Conservation (phyloP, 1,140 invertebrate genomes). For the Bombus affinis region DNA sequence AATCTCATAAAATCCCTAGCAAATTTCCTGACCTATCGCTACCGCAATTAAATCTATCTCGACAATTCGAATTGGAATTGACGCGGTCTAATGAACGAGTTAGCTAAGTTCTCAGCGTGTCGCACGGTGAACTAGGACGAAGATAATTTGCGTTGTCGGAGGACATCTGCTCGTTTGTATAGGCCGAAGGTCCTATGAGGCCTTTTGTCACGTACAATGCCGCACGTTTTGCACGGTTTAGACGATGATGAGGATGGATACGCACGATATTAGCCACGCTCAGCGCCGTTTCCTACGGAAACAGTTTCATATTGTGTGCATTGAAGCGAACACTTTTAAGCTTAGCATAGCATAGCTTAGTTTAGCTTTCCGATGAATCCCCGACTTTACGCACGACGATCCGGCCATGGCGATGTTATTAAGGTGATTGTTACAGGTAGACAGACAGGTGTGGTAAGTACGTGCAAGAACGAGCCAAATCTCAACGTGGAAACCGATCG, state of each 20-base stretch:
- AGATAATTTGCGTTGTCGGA: conserved; percentile 51
- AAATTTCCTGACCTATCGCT: neutral
- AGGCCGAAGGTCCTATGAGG: conserved; percentile 54
- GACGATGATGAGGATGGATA: conserved; percentile 12
- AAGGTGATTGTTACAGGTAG: conserved; percentile 43
- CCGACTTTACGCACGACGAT: conserved; percentile 41
- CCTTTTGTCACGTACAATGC: conserved; percentile 54
- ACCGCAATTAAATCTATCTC: neutral
- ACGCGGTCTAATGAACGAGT: conserved; percentile 1
- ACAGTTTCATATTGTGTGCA: too few relatives aligned
- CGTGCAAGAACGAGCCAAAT: neutral
- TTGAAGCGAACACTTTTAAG: too few relatives aligned
- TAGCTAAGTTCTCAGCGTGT: conserved; percentile 9
- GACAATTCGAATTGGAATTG: neutral
- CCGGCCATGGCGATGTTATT: conserved; percentile 24
- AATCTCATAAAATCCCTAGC: neutral
- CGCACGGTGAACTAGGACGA: conserved; percentile 52
- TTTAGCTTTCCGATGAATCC: neutral
- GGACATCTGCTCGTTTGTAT: conserved; percentile 50
- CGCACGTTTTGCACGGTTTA: conserved; percentile 16
- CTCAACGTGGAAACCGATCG: neutral
- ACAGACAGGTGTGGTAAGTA: conserved; percentile 33
- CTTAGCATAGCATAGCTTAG: too few relatives aligned
- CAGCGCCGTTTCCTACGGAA: too few relatives aligned
- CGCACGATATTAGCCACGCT: conserved; percentile 14